These are phyloP conservation scores for Chlorodrepanis virens DNA, from an alignment of 2,113 vertebrate genomes.

Conservation along the genomic window DNA sequence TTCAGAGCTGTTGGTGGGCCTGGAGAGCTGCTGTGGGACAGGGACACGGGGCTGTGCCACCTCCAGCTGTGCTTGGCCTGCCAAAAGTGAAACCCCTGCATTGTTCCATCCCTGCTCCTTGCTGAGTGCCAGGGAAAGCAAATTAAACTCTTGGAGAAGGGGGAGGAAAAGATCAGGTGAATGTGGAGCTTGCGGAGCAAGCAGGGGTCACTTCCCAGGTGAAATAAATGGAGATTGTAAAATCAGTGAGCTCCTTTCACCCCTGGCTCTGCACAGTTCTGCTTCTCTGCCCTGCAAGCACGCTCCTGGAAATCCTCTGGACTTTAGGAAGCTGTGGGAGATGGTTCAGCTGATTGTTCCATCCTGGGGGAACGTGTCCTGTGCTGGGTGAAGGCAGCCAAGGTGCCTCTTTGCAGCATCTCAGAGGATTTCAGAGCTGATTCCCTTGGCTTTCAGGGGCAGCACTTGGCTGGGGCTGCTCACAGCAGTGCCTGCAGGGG, in stretches of 20 bases:
- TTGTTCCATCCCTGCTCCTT: neutral
- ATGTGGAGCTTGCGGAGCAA: neutral
- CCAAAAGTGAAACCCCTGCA: rapidly evolving
- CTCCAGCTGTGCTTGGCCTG: neutral
- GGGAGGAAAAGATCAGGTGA: rapidly evolving
- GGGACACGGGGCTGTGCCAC: neutral
- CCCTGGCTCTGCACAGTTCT: neutral
- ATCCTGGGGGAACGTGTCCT: neutral
- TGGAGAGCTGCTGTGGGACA: rapidly evolving
- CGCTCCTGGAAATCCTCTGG: neutral
- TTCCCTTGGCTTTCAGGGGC: neutral
- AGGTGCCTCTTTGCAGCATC: too few relatives aligned
- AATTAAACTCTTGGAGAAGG: neutral
- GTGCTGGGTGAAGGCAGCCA: neutral
- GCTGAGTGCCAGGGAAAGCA: neutral
- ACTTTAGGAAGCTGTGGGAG: neutral
- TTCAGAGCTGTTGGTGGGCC: neutral
- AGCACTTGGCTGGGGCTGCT: neutral
- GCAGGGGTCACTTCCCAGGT: neutral
- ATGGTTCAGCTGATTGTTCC: neutral
- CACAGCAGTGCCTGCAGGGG: too few relatives aligned
- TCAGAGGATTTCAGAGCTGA: neutral
- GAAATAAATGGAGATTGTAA: neutral
- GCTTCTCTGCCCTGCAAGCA: neutral
- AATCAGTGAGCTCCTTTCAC: neutral